Percentiles rank a stretch among this genome's conserved stretches.
These are phyloP conservation scores for Cyphomyrus discorhynchus DNA, from an alignment of 2,113 vertebrate species.

Conservation along the genomic window DNA sequence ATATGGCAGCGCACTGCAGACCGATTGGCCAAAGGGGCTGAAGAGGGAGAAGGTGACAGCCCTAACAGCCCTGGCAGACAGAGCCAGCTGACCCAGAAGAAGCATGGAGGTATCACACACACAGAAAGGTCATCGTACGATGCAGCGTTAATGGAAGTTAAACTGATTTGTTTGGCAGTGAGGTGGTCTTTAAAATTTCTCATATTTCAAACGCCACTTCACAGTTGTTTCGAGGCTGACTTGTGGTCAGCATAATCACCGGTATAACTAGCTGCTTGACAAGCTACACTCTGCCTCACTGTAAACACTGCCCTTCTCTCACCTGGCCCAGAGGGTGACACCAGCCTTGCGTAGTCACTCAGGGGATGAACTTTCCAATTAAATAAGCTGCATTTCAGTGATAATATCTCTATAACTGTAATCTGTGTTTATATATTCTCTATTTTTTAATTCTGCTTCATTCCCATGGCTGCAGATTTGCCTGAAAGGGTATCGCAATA, in stretches of 20 bases:
- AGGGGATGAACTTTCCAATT: neutral
- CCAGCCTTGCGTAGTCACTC: neutral
- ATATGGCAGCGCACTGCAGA: neutral
- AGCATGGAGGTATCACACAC: neutral
- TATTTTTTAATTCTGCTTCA: neutral
- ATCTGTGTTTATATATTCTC: neutral
- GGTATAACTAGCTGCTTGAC: neutral
- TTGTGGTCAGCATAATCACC: neutral
- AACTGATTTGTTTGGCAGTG: neutral
- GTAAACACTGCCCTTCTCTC: neutral
- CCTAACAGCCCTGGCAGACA: neutral
- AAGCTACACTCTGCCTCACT: neutral
- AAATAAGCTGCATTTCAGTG: neutral
- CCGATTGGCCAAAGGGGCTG: neutral
- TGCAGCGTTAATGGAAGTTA: neutral
- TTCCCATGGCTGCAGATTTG: neutral
- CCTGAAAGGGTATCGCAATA: neutral
- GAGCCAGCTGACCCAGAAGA: neutral
- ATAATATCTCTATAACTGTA: neutral
- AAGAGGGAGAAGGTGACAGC: neutral
- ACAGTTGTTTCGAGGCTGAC: neutral
- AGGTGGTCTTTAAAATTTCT: neutral
- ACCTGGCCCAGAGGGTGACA: neutral
- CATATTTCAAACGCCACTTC: neutral
- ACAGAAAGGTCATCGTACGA: neutral